phyloP scores from a whole-genome alignment of 2,888 invertebrate species.

The Rhagium mordax region DNA sequence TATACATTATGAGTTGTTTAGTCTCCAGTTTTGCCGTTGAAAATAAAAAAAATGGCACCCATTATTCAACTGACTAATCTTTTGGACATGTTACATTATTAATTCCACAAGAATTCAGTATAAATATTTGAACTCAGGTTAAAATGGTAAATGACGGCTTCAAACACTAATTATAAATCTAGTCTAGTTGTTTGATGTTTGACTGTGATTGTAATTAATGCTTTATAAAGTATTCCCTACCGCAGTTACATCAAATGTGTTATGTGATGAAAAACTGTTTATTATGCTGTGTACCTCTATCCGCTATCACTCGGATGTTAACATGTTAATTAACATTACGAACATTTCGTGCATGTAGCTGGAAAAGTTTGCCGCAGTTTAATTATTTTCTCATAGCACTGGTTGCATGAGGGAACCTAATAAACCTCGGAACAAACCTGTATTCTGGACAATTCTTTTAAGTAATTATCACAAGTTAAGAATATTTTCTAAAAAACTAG shows the following conservation, averaged over 20 bases:
- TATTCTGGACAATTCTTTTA: no score
- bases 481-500: no score
- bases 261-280: neutral
- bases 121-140: neutral
- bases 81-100: no score
- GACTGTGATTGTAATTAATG: neutral
- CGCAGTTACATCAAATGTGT: neutral
- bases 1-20: no score
- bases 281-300: neutral
- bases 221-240: neutral
- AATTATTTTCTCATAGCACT: neutral
- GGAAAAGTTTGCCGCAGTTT: neutral
- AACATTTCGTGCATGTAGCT: neutral
- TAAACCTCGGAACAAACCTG: no score
- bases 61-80: no score
- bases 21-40: no score
- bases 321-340: constrained; percentile 13
- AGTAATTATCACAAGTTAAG: no score
- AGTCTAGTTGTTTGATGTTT: neutral
- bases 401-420: neutral
- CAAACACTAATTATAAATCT: neutral
- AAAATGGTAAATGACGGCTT: neutral
- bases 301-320: constrained; percentile 6
- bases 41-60: no score
- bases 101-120: neutral